These are phyloP conservation scores for Streblospio benedicti DNA, from an alignment of 1,140 invertebrate species.

Conservation along the genomic window DNA sequence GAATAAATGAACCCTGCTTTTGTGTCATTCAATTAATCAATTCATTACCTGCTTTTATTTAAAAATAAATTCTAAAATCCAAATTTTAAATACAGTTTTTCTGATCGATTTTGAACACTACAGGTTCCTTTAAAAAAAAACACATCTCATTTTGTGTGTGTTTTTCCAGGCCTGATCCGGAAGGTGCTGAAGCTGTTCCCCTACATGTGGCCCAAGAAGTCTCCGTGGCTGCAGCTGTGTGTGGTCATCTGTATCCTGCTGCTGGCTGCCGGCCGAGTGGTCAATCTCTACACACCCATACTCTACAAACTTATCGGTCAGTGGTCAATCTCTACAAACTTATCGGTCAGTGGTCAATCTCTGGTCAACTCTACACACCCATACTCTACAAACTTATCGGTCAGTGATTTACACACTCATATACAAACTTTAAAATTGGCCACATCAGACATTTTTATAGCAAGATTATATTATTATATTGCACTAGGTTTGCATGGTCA, in stretches of 20 bases:
- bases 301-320: constrained; percentile 78
- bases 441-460: too few species aligned
- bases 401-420: too few species aligned
- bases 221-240: constrained; percentile 63
- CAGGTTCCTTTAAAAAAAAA: too few species aligned
- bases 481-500: too few species aligned
- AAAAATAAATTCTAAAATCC: too few species aligned
- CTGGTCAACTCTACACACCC: constrained; percentile 65
- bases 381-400: constrained; percentile 84
- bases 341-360: neutral
- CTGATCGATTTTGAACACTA: too few species aligned
- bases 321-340: constrained; percentile 21
- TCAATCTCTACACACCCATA: constrained; percentile 87
- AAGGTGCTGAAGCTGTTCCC: constrained; percentile 73
- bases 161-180: neutral
- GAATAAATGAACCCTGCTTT: too few species aligned
- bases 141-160: too few species aligned
- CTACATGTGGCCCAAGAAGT: constrained; percentile 89
- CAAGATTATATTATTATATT: too few species aligned
- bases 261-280: constrained; percentile 69
- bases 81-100: too few species aligned
- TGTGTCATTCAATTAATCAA: too few species aligned
- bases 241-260: constrained; percentile 77
- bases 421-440: neutral
- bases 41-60: too few species aligned